A percentile compares a stretch with the other conserved stretches of the same genome.
phyloP scores from a whole-genome alignment of 2,113 vertebrate species.

The Felis chaus region DNA sequence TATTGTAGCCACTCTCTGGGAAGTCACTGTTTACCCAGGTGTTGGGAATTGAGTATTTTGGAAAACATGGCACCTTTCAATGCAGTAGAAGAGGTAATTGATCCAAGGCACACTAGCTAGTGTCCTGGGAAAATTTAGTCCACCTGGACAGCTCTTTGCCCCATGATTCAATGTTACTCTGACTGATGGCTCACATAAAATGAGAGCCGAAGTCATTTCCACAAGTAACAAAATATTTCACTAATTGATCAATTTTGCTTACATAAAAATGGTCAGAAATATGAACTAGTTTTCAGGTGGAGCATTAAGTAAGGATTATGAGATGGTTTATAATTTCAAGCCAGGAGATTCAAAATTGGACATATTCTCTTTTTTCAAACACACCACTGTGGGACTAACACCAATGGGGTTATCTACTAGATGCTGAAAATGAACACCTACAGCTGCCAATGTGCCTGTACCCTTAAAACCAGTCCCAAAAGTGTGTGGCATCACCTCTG shows the following conservation, averaged over 20 bases:
- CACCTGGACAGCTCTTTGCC: conserved; percentile 53
- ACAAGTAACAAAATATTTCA: not conserved
- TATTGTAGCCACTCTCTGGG: conserved; percentile 18
- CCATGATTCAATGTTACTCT: not conserved
- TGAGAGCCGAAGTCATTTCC: not conserved
- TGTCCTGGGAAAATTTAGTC: conserved; percentile 64
- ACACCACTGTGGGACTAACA: not conserved
- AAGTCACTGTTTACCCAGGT: conserved; percentile 48
- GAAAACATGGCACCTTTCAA: conserved; percentile 75
- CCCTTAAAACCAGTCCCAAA: not conserved
- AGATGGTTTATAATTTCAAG: conserved; percentile 41
- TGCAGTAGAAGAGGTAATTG: conserved; percentile 71
- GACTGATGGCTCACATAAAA: not conserved
- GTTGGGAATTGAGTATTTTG: conserved; percentile 63
- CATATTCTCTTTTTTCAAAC: not conserved
- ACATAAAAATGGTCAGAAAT: conserved; percentile 25
- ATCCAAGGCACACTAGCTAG: conserved; percentile 67
- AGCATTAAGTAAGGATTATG: not conserved
- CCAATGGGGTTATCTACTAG: not conserved
- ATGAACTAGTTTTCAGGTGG: not conserved
- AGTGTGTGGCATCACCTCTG: not conserved
- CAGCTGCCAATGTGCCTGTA: not conserved
- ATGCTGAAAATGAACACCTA: not conserved
- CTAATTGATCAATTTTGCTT: conserved; percentile 22
- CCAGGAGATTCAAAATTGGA: conserved; percentile 32